Conservation (phyloP, 2,797 vertebrate species). For the Poliocrania exsul region DNA sequence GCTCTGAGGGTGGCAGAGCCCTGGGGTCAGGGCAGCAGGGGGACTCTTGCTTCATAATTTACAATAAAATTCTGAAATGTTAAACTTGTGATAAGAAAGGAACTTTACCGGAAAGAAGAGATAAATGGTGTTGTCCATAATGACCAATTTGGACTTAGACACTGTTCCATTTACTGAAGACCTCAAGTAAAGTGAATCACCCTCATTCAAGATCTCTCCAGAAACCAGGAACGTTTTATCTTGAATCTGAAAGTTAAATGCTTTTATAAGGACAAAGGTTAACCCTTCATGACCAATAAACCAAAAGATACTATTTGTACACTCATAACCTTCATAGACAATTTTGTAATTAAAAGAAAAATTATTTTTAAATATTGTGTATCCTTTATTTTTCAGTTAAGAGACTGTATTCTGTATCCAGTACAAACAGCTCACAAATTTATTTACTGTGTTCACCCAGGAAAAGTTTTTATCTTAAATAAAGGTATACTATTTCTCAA, state of each 20-base stretch:
- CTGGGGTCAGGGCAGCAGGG: neutral
- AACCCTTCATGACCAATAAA: neutral
- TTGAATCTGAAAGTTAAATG: conserved; percentile 78
- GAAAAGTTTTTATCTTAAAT: neutral
- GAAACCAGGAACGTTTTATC: conserved; percentile 81
- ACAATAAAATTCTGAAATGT: neutral
- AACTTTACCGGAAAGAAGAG: conserved; percentile 88
- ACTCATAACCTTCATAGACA: neutral
- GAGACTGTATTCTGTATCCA: neutral
- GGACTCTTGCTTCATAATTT: neutral
- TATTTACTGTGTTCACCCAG: neutral
- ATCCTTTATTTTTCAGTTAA: neutral
- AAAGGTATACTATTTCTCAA: neutral
- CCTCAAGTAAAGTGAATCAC: conserved; percentile 81
- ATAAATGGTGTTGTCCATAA: conserved; percentile 87
- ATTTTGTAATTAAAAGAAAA: neutral
- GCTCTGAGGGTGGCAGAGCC: neutral
- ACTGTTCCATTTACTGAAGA: conserved; percentile 86
- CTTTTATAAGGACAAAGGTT: neutral
- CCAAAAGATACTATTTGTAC: neutral
- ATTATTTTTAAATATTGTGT: neutral
- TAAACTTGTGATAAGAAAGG: neutral
- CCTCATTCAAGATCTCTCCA: conserved; percentile 81
- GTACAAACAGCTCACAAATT: neutral
- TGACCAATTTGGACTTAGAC: conserved; percentile 86